A percentile compares a stretch with the other conserved stretches of the same genome.
These are phyloP conservation scores for Hololepta plana DNA, from an alignment of 2,888 invertebrate genomes.

Conservation along the genomic window DNA sequence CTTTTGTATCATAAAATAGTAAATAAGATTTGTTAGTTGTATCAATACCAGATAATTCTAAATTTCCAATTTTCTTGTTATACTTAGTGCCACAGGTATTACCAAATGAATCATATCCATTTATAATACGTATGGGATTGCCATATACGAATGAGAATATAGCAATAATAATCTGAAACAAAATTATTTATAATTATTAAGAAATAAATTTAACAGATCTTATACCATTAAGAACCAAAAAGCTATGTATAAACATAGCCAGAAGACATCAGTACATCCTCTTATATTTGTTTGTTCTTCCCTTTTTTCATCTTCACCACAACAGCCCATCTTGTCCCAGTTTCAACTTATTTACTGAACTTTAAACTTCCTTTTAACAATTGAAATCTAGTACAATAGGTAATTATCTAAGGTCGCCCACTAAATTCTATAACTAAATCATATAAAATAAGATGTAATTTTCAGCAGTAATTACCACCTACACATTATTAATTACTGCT, in stretches of 20 bases:
- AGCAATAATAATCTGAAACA: constrained; percentile 56
- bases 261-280: constrained; percentile 68
- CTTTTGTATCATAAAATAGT: constrained; percentile 66
- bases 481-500: too few species aligned
- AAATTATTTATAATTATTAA: constrained; percentile 7
- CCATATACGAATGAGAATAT: constrained; percentile 80
- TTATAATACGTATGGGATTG: constrained; percentile 66
- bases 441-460: too few species aligned
- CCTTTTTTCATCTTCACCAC: constrained; percentile 27
- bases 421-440: too few species aligned
- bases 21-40: constrained; percentile 61
- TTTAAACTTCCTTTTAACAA: too few species aligned
- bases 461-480: too few species aligned
- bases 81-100: constrained; percentile 78
- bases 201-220: constrained; percentile 8
- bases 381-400: too few species aligned
- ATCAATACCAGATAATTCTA: constrained; percentile 62
- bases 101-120: constrained; percentile 88
- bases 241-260: constrained; percentile 58
- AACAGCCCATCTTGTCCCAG: constrained; percentile 54
- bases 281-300: constrained; percentile 35
- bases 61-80: constrained; percentile 56
- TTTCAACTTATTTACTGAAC: too few species aligned
- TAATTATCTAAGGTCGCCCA: too few species aligned
- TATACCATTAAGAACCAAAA: constrained; percentile 74